phyloP scores from a whole-genome alignment of 2,888 invertebrate genomes.

The Antitype chi region DNA sequence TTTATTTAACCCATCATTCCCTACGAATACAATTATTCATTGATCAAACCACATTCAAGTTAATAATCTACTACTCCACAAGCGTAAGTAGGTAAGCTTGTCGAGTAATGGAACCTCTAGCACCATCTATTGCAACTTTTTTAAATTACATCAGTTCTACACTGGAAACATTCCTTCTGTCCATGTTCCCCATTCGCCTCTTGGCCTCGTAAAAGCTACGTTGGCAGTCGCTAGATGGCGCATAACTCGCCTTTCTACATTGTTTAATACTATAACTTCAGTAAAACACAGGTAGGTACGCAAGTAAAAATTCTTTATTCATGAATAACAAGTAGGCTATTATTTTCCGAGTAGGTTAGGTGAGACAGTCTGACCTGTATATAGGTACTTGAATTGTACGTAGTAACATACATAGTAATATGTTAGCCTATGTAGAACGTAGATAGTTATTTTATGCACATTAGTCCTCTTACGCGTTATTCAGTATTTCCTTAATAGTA shows the following conservation, averaged over 20 bases:
- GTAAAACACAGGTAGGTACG: neutral
- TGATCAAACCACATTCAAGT: neutral
- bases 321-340: constrained; percentile 17
- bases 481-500: neutral
- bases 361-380: constrained; percentile 30
- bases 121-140: constrained; percentile 43
- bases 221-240: constrained; percentile 38
- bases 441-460: neutral
- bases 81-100: too few species aligned
- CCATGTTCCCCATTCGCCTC: neutral
- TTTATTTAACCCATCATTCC: too few species aligned
- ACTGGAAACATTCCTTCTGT: neutral
- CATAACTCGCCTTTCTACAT: neutral
- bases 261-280: neutral
- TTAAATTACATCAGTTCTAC: neutral
- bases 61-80: neutral
- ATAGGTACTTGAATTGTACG: constrained; percentile 20
- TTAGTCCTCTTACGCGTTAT: neutral
- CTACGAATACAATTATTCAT: too few species aligned
- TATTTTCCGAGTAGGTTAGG: constrained; percentile 9
- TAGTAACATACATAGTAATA: constrained; percentile 24
- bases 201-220: neutral
- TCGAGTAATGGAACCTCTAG: neutral
- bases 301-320: constrained; percentile 34
- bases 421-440: constrained; percentile 13